These are phyloP conservation scores for Nesoenas mayeri DNA, from an alignment of 2,113 vertebrate genomes.

Conservation along the genomic window DNA sequence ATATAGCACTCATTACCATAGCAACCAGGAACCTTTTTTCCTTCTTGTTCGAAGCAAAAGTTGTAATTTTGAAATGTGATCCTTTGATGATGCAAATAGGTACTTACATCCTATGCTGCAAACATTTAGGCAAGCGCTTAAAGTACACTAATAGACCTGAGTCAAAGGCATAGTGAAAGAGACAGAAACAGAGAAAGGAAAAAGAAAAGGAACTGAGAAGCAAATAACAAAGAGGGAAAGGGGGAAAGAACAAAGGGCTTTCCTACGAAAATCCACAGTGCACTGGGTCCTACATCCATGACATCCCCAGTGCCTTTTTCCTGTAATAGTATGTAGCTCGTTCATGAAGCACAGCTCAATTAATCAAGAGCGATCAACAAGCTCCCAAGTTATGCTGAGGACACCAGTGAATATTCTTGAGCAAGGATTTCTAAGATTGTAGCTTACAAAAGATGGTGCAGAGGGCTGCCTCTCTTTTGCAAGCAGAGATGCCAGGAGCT, in stretches of 20 bases:
- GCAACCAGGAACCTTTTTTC: constrained; percentile 23
- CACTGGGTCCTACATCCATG: not conserved
- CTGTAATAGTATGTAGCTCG: not conserved
- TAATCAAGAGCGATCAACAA: not conserved
- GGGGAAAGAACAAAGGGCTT: not conserved
- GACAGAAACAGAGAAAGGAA: not conserved
- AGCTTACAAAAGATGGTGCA: not conserved
- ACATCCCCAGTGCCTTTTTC: not conserved
- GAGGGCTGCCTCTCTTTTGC: not conserved
- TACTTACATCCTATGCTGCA: not conserved
- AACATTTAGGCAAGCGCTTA: not conserved
- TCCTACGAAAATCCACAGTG: not conserved
- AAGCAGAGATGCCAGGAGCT: not conserved
- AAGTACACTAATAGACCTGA: not conserved
- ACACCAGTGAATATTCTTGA: not conserved
- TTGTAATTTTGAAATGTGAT: constrained; percentile 28
- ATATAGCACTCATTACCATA: not conserved
- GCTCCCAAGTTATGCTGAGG: not conserved
- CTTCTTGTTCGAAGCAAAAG: constrained; percentile 14
- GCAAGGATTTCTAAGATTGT: not conserved
- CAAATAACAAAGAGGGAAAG: not conserved
- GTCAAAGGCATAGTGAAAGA: not conserved
- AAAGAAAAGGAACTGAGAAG: not conserved
- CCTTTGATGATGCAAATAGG: not conserved
- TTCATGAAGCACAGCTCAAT: not conserved